Base-by-base conservation (phyloP, 1,140 invertebrate genomes). In the Lordiphosa stackelbergi region DNA sequence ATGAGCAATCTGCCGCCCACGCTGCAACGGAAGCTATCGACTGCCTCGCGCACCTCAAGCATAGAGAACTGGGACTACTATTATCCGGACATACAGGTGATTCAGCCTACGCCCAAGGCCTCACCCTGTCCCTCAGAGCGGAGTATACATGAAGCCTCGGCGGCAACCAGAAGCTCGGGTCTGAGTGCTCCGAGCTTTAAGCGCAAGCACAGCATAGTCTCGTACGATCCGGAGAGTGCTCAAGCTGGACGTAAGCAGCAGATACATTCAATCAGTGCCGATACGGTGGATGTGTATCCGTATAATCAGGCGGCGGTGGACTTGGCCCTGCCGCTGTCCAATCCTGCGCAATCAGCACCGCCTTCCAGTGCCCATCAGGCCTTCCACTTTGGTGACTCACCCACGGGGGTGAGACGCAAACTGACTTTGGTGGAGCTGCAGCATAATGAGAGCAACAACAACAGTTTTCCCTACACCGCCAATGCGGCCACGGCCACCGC, bases 111-210 rank as follows among this genome's bases (percentile, higher is more conserved):
- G n/a, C 93, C 93, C 7, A 92, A 93, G 36, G 89, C 93, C 10
- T 95, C 94, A n/a, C 94, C 94, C 0, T 94, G 93, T 85, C 92
- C 92, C 3, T 95, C 94, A 78, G 93, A 94, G 77, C 85, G 85
- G 31, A 87, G 85, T 48, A 54, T 87, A 7, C 83, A 87, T 47
- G 85, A 85, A 7, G 31, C 53, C 45, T 52, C 6, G 38, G 19
- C 19, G 2, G 7, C 19, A 19, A 1, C 19, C 19, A 19, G 3
- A 3, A 6, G 37, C 36, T 19, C n/a, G 42, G 53, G 12, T 9
- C 24, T 83, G 11, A 59, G 77, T 42, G 77, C 70, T 1, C 59
- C 66, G 1, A 83, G 38, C 40, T 52, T 87, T 41, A 85, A 84
- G 42, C 73, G 77, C 3, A 87, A 87, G 53, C 85, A 87, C 53